These are phyloP conservation scores for Aethina tumida DNA, from an alignment of 1,140 invertebrate species.

Conservation along the genomic window DNA sequence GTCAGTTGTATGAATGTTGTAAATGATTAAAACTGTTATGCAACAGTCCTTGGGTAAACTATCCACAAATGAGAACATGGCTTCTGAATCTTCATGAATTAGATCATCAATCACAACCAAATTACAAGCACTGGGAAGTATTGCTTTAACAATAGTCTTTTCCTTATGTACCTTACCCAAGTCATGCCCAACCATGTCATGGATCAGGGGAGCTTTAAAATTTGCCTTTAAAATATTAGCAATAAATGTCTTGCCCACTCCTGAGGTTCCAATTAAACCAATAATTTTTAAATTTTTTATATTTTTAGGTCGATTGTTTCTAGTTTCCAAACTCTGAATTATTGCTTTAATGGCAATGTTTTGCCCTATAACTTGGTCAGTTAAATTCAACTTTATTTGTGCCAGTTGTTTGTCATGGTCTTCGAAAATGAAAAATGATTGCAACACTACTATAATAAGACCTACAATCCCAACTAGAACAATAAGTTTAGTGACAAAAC, in stretches of 20 bases:
- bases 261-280: slow-evolving; percentile 8
- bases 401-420: too few species aligned
- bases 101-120: slow-evolving; percentile 12
- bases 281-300: slow-evolving; percentile 9
- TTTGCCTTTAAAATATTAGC: slow-evolving; percentile 7
- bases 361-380: too few species aligned
- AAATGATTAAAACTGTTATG: slow-evolving; percentile 8
- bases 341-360: too few species aligned
- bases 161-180: slow-evolving; percentile 1
- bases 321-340: too few species aligned
- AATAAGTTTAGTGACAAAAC: too few species aligned
- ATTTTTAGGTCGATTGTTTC: too few species aligned
- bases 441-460: too few species aligned
- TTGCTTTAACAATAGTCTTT: slow-evolving; percentile 2
- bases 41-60: slow-evolving; percentile 3
- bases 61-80: slow-evolving; percentile 6
- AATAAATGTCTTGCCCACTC: slow-evolving; percentile 11
- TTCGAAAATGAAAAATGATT: too few species aligned
- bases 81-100: slow-evolving; percentile 1
- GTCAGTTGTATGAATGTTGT: slow-evolving; percentile 4
- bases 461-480: too few species aligned
- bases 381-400: too few species aligned
- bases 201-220: slow-evolving; percentile 1
- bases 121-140: slow-evolving; percentile 9
- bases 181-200: slow-evolving; percentile 7